A percentile compares a stretch with the other conserved stretches of the same genome.
Evolutionary conservation across 2,888 invertebrate species (phyloP).

Genomic region (Crematogaster levior): DNA sequence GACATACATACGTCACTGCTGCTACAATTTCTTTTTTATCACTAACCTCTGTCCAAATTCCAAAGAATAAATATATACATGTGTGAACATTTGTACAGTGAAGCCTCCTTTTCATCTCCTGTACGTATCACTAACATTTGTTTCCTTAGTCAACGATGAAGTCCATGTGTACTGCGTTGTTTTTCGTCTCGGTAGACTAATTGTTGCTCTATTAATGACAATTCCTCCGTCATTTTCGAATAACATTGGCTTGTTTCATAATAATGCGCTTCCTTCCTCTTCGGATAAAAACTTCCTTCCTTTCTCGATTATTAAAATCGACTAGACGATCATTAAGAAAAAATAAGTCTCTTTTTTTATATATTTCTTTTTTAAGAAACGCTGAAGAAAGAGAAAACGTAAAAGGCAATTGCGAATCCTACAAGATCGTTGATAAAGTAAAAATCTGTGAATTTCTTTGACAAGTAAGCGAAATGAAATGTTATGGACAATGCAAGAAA

Average conservation of each 20-base stretch:
- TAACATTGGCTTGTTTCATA: not conserved
- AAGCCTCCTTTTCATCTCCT: slow-evolving; percentile 58
- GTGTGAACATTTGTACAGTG: slow-evolving; percentile 81
- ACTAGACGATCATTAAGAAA: not conserved
- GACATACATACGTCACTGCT: slow-evolving; percentile 28
- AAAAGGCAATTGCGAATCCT: not conserved
- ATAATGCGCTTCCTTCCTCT: not conserved
- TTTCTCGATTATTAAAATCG: not conserved
- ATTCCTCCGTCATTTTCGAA: not conserved
- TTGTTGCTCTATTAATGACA: not conserved
- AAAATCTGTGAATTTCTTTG: not conserved
- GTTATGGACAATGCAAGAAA: not conserved
- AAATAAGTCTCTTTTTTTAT: not conserved
- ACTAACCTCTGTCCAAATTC: slow-evolving; percentile 39
- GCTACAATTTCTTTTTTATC: slow-evolving; percentile 24
- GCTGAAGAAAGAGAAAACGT: not conserved
- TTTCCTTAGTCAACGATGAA: slow-evolving; percentile 14
- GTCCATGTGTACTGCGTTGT: not conserved
- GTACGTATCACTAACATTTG: slow-evolving; percentile 23
- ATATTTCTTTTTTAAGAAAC: slow-evolving; percentile 9
- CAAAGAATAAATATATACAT: slow-evolving; percentile 79
- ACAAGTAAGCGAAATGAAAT: not conserved
- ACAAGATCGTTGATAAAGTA: not conserved
- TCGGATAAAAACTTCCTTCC: not conserved
- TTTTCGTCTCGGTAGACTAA: not conserved